Evolutionary conservation across 2,888 invertebrate species (phyloP), one percentile per base, ranked within the genome.

Genomic region (Strigamia transsilvanica): DNA sequence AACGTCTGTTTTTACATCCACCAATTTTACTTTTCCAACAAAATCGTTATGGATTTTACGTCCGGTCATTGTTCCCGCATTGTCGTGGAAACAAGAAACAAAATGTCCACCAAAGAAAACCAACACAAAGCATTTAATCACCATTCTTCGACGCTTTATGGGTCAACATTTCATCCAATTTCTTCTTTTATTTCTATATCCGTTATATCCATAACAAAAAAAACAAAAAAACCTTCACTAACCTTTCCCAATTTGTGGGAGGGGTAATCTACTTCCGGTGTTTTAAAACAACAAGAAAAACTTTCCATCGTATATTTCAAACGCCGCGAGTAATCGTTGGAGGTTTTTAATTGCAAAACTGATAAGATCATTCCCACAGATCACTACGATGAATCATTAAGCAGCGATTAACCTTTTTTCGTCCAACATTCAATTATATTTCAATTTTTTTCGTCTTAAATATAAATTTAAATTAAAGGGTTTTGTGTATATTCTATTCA

Each of bases 331-430:
- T 46, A 46, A 46, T n/a, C 13, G 46, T 46, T 46, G 15, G 46
- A 46, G 46, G 46, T 46, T 46, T 27, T 46, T 46, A 46, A 46
- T 12, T 66, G 61, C 12, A 23, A 12, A 21, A 66, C 6, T 21
- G 61, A 66, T 66, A 66, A 66, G 61, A 66, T 66, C 61, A 66
- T 66, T 66, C 21, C 61, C 61, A 66, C n/a, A 66, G 21, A 66
- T 66, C 61, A 66, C 61, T 23, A 21, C 61, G 61, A 66, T 66
- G 61, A 66, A 66, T 66, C 61, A 66, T 66, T 66, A 66, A 66
- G 61, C 61, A 66, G 61, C 18, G 3, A 66, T 66, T 66, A 66
- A 66, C 3, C 18, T 66, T 66, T 66, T 66, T 21, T 27, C 27
- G 4, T 12, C 0, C 21, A 6, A n/a, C 46, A 66, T 66, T 66